Percentiles rank a stretch among this genome's conserved stretches.
phyloP scores from a whole-genome alignment of 2,113 vertebrate genomes.

The Dipodomys ordii region DNA sequence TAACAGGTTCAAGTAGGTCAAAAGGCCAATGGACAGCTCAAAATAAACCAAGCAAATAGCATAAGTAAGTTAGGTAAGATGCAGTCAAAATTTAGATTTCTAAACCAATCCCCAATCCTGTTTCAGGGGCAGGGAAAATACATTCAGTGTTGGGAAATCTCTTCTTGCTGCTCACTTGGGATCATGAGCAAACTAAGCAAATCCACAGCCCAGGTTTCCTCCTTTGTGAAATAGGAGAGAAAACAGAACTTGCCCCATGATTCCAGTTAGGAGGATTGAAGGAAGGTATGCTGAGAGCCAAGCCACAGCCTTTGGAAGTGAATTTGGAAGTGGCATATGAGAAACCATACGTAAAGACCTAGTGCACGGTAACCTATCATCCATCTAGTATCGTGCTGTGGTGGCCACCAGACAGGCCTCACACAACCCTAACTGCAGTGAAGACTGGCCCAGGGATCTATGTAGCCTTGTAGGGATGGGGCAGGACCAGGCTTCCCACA shows the following conservation, averaged over 20 bases:
- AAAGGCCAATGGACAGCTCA: slow-evolving; percentile 37
- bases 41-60: background rate
- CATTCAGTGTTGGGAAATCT: background rate
- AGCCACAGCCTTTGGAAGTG: background rate
- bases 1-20: background rate
- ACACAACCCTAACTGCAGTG: background rate
- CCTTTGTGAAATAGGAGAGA: background rate
- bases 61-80: background rate
- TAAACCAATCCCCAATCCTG: background rate
- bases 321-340: background rate
- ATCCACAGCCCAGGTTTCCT: background rate
- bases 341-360: background rate
- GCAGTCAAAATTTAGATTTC: background rate
- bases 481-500: background rate
- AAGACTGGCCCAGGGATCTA: background rate
- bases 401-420: background rate
- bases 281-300: no score
- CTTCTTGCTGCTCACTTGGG: background rate
- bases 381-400: background rate
- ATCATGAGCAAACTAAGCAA: background rate
- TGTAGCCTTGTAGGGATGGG: background rate
- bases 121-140: background rate
- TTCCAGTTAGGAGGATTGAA: background rate
- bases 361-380: background rate
- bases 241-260: background rate